A percentile compares a stretch with the other conserved stretches of the same genome.
These are phyloP conservation scores for Thymelicus acteon DNA, from an alignment of 2,888 invertebrate genomes.

Conservation along the genomic window DNA sequence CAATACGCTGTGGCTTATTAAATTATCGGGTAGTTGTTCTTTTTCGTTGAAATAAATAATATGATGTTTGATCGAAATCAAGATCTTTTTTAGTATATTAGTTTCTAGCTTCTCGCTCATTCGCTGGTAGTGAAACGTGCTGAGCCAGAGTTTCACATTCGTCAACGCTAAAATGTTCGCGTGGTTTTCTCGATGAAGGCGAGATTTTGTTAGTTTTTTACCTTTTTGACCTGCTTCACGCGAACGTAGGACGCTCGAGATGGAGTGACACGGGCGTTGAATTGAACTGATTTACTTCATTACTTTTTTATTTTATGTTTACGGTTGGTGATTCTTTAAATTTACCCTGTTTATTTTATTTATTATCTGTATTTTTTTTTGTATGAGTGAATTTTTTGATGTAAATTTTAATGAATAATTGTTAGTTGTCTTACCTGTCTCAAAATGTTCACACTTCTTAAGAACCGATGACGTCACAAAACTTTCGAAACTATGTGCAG, in stretches of 20 bases:
- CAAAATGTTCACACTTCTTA: too few relatives aligned
- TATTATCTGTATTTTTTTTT: too few relatives aligned
- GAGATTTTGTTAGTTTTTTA: slow-evolving; percentile 21
- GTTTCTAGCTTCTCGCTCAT: background rate
- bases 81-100: too few relatives aligned
- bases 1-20: too few relatives aligned
- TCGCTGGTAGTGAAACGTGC: background rate
- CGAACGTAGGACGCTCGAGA: slow-evolving; percentile 1
- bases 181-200: slow-evolving; percentile 16
- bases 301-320: background rate
- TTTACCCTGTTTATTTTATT: background rate
- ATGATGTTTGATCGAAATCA: too few relatives aligned
- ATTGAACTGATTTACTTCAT: slow-evolving; percentile 16
- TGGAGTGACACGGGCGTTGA: slow-evolving; percentile 11
- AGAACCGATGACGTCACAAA: too few relatives aligned
- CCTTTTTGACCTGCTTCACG: slow-evolving; percentile 21
- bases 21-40: too few relatives aligned
- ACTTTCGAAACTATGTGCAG: too few relatives aligned
- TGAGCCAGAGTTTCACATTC: slow-evolving; percentile 4
- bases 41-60: too few relatives aligned
- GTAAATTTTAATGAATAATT: too few relatives aligned
- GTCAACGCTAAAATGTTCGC: slow-evolving; percentile 17
- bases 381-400: too few relatives aligned
- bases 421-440: too few relatives aligned
- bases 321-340: background rate